Evolutionary conservation across 53 echinoderm and acorn worm species (phyloP), one percentile per base, ranked within the genome.

Genomic region (Astropecten irregularis): DNA sequence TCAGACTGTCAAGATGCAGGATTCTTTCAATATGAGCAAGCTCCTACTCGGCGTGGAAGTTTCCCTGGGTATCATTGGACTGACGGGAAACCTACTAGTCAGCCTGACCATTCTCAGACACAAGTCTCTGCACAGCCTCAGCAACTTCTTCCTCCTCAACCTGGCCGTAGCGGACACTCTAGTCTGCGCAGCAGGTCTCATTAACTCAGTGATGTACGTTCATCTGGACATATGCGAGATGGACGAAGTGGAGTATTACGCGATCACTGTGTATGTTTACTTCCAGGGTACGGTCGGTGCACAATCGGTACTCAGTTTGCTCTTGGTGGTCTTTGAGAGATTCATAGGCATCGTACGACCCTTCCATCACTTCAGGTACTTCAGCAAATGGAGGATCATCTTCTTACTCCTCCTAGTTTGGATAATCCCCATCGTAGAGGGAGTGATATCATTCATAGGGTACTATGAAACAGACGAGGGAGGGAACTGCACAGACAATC

Each of bases 61-160:
- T 42, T 42, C 42, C 42, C n/a, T n/a, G n/a, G n/a, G n/a, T n/a
- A n/a, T n/a, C n/a, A n/a, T n/a, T n/a, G n/a, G n/a, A n/a, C n/a
- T n/a, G n/a, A n/a, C n/a, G n/a, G n/a, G n/a, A n/a, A n/a, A n/a
- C n/a, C n/a, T n/a, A n/a, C n/a, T n/a, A n/a, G n/a, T n/a, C n/a
- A n/a, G n/a, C n/a, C n/a, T n/a, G n/a, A 50, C 52, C 18, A 71
- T 71, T 15, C 36, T 71, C n/a, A 29, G 35, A 25, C n/a, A 32
- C 50, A 71, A 52, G 34, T 18, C 21, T 34, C 29, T 71, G 34
- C 71, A 71, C 71, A 20, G 19, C 9, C 71, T 71, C 49, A 52
- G 51, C 50, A 28, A 71, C 51, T 71, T 51, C 44, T 21, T 71
- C 8, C 34, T 71, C 52, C 71, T 71, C 21, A 71, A 52, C 15